Base-by-base conservation (phyloP, 2,888 invertebrate genomes). In the Zelleria hepariella region DNA sequence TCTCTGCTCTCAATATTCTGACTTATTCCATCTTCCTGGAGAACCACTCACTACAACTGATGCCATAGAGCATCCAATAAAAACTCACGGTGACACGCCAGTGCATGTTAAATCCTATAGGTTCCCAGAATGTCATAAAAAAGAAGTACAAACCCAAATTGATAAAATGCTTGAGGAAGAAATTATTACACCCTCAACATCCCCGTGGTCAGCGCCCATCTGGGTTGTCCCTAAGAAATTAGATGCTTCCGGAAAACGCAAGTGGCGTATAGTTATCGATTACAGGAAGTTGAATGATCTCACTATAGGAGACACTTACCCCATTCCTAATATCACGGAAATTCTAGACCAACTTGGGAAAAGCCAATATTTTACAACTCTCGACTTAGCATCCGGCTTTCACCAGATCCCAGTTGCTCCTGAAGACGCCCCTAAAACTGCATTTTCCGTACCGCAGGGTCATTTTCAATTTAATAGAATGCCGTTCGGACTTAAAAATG, bases 81-180 rank as follows among this genome's bases (percentile, higher is more conserved):
- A 53, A 8, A 8, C 53, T 5, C 58, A 59, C 8, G 47, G 62
- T 55, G 58, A 61, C 3, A 23, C 63, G n/a, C 66, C 67, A 7
- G 63, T 66, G 20, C 58, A 65, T 26, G 65, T 64, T 2, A 66
- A 66, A 62, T 63, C 62, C 0, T 66, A 65, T 59, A 61, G 65
- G 1, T 66, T 64, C 18, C 65, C 65, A 5, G 63, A 66, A 58
- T 59, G 60, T 20, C 63, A 65, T 26, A 62, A 65, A 55, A 59
- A 63, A 10, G 66, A 64, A 63, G 62, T 64, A 0, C 60, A 63
- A 15, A 58, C 21, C 1, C 63, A 65, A 60, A 61, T 66, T 24
- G 5, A 10, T 4, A 59, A 23, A 23, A 59, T 49, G 26, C 25
- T 51, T 18, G 51, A 61, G 53, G 51, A 63, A 61, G 59, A 63